Conservation (phyloP, 2,113 vertebrate genomes). For the Tetrao urogallus region DNA sequence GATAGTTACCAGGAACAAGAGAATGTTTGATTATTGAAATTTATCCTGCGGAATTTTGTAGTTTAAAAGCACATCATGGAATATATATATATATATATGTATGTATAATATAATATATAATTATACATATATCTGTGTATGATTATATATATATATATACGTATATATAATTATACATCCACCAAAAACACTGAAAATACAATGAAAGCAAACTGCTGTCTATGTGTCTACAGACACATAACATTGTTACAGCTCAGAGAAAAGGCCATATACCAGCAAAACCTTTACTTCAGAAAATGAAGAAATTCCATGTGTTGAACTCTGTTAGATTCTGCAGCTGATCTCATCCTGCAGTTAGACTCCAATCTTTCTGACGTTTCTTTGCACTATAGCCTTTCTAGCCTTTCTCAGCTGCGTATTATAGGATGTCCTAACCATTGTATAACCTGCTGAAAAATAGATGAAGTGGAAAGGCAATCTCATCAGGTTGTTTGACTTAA, state of each 20-base stretch:
- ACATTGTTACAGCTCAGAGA: accelerated
- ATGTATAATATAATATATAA: no score
- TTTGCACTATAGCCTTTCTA: not conserved
- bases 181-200: not conserved
- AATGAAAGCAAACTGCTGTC: not conserved
- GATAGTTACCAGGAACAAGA: not conserved
- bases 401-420: not conserved
- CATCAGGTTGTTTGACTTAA: not conserved
- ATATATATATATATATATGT: not conserved
- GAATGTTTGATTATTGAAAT: not conserved
- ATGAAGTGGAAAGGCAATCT: not conserved
- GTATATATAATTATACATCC: not conserved
- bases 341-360: not conserved
- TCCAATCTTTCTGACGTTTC: not conserved
- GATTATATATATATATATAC: no score
- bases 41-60: not conserved
- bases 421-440: not conserved
- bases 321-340: not conserved
- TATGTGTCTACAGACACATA: not conserved
- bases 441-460: not conserved
- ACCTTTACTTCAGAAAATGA: not conserved
- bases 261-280: not conserved
- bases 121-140: not conserved
- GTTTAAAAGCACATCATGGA: not conserved
- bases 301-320: not conserved